phyloP scores from a whole-genome alignment of 2,888 invertebrate genomes.

The Branchipolynoe longqiensis region DNA sequence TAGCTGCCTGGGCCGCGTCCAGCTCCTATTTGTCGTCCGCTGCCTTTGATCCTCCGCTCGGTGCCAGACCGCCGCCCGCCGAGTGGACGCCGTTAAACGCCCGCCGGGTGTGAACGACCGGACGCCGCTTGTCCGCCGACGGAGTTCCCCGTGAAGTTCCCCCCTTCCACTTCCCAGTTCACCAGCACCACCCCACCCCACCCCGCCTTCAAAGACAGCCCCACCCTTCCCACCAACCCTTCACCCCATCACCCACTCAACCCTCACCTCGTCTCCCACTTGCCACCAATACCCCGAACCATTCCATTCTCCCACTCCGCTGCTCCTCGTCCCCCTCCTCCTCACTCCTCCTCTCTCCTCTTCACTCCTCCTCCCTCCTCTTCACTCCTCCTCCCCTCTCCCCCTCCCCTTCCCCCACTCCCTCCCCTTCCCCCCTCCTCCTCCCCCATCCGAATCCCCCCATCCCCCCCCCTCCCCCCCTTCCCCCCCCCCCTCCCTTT shows the following conservation, averaged over 20 bases:
- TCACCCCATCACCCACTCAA: neutral
- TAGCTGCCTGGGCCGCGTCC: constrained; percentile 28
- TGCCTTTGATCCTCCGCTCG: constrained; percentile 33
- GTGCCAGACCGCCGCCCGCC: neutral
- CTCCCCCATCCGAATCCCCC: neutral
- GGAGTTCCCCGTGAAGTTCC: neutral
- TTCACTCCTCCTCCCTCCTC: neutral
- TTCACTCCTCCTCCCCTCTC: neutral
- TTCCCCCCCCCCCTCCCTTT: neutral
- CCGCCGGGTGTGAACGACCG: constrained; percentile 47
- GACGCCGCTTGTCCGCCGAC: neutral
- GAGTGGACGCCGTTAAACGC: constrained; percentile 12
- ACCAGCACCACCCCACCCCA: no score
- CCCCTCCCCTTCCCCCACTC: neutral
- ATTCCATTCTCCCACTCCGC: neutral
- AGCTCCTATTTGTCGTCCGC: constrained; percentile 48
- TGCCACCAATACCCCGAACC: no score
- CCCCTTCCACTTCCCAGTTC: neutral
- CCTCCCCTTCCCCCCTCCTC: neutral
- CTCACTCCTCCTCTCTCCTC: neutral
- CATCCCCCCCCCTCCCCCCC: neutral
- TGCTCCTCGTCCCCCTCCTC: neutral
- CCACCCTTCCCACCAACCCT: neutral
- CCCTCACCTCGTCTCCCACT: neutral
- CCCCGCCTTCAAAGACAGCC: no score